A percentile compares a stretch with the other conserved stretches of the same genome.
Conservation (phyloP, 2,797 vertebrate species). For the Rousettus madagascariensis region DNA sequence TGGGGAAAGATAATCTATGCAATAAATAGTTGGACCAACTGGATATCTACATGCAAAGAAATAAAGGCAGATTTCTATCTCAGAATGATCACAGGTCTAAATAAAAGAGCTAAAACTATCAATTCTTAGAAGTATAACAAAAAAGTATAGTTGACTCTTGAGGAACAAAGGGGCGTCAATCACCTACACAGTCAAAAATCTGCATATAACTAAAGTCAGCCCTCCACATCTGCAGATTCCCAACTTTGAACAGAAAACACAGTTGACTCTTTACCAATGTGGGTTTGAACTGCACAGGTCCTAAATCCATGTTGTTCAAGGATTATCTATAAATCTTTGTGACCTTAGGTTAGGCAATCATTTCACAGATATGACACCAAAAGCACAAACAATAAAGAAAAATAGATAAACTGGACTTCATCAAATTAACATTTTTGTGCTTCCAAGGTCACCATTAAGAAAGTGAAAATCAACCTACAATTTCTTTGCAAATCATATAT, state of each 20-base stretch:
- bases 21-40: not conserved
- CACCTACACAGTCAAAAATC: not conserved
- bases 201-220: not conserved
- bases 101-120: not conserved
- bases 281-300: too few species aligned
- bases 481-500: not conserved
- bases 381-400: not conserved
- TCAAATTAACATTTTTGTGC: not conserved
- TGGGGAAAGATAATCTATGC: not conserved
- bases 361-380: not conserved
- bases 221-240: not conserved
- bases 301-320: not conserved
- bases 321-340: not conserved
- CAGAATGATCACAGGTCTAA: not conserved
- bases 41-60: not conserved
- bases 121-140: not conserved
- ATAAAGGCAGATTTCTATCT: not conserved
- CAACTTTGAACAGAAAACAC: not conserved
- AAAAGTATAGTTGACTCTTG: not conserved
- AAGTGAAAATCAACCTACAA: not conserved
- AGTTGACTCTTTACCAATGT: not conserved
- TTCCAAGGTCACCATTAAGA: not conserved
- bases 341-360: not conserved
- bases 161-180: not conserved
- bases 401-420: not conserved